Conservation (phyloP, 2,113 vertebrate species). For the Melanocharis versteri region DNA sequence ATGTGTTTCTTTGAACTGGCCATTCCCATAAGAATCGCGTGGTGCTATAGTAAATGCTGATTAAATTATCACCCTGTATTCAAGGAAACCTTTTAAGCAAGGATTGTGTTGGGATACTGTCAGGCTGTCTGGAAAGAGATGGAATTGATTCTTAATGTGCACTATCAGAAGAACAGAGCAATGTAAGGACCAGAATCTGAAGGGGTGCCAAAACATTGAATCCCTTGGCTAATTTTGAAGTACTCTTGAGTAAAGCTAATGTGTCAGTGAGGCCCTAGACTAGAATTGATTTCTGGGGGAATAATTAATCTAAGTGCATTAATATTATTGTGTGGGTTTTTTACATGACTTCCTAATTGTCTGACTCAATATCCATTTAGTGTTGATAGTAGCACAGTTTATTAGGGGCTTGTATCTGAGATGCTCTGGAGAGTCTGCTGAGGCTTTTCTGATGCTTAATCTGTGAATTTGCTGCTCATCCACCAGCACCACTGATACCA, state of each 20-base stretch:
- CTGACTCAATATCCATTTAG: neutral
- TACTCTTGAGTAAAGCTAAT: neutral
- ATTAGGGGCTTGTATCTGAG: neutral
- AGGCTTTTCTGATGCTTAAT: neutral
- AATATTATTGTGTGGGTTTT: neutral
- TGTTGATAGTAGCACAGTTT: neutral
- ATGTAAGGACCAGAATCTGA: neutral
- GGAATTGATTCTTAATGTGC: neutral
- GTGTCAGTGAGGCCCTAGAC: neutral
- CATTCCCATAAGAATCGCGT: neutral
- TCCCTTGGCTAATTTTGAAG: neutral
- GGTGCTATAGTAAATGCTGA: neutral
- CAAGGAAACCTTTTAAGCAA: neutral
- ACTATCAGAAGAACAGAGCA: neutral
- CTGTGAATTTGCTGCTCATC: neutral
- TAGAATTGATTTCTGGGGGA: neutral
- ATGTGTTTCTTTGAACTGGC: neutral
- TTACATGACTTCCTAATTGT: neutral
- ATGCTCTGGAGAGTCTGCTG: neutral
- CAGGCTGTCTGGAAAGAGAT: neutral
- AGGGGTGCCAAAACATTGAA: neutral
- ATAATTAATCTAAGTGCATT: constrained; percentile 37
- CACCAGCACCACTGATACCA: neutral
- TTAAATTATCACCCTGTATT: neutral
- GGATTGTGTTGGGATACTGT: neutral